Evolutionary conservation across 2,113 vertebrate species (phyloP), one percentile per base, ranked within the genome.

Genomic region (Mesoclemmys tuberculata): DNA sequence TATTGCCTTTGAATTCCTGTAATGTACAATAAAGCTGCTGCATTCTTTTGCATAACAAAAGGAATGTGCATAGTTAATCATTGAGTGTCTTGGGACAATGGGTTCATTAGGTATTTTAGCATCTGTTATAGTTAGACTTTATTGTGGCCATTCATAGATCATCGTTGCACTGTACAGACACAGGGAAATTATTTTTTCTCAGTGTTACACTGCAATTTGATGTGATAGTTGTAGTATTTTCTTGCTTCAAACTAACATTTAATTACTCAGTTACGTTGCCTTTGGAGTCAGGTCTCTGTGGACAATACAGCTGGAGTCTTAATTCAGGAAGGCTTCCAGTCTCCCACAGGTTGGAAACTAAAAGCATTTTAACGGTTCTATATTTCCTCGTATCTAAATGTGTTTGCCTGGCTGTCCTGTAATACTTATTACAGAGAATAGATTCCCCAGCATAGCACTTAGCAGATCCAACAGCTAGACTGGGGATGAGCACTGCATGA

Each of bases 41-140:
- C 44, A 64, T 95, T 95, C 87, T 93, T 97, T 97, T 97, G 75
- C 96, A 29, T 96, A 94, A 96, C 80, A 96, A 95, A 97, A 92
- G 56, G 80, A 38, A 87, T 38, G 2, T 86, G 48, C 51, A 49
- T 94, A 93, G 89, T 96, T 96, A 97, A 97, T 96, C 90, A 92
- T 44, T 8, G 68, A 90, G 44, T 91, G 35, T 93, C 92, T 95
- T 94, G 56, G 95, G 56, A 93, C 96, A 94, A 81, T 87, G 92
- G 97, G 49, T 58, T 18, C 4, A 55, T 89, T 92, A 88, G 38
- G 12, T 94, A 90, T 92, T 97, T 97, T 96, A 97, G 55, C 94
- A 95, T 96, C 92, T 97, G 84, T 93, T 97, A 83, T 89, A 97
- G 95, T 93, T 92, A 89, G 92, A 89, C 86, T 98, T 97, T 88